A percentile compares a stretch with the other conserved stretches of the same genome.
Evolutionary conservation across 2,797 vertebrate genomes (phyloP).

Genomic region (Telmatherina bonti): DNA sequence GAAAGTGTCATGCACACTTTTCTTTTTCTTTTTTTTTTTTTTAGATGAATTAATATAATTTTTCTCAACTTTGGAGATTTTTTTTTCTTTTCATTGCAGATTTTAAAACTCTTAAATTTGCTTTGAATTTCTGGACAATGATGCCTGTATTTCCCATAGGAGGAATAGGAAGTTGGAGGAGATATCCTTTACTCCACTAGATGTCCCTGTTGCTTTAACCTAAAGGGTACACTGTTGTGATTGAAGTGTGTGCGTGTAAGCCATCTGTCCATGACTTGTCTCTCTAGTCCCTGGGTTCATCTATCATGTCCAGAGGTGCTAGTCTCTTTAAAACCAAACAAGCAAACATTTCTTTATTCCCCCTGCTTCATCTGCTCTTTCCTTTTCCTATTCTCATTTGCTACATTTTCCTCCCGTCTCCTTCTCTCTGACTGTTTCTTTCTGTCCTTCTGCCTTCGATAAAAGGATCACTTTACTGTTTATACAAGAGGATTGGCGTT

Average conservation of each 20-base stretch:
- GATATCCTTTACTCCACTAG: constrained; percentile 63
- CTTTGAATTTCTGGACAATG: constrained; percentile 9
- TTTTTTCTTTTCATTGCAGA: background rate
- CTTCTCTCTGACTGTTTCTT: constrained; percentile 47
- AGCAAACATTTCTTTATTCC: constrained; percentile 79
- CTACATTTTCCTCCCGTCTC: constrained; percentile 37
- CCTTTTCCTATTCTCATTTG: constrained; percentile 38
- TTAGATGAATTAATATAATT: too few species aligned
- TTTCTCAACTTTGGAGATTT: too few species aligned
- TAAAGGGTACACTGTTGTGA: constrained; percentile 28
- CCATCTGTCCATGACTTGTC: constrained; percentile 76
- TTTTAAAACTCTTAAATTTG: background rate
- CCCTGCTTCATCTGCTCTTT: constrained; percentile 54
- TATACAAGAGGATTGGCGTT: constrained; percentile 87
- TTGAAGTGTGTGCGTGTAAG: constrained; percentile 40
- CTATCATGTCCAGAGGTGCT: constrained; percentile 80
- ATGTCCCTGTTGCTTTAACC: constrained; percentile 78
- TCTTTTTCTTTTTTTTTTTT: too few species aligned
- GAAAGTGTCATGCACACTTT: background rate
- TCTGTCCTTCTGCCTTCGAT: constrained; percentile 65
- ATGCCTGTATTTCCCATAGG: background rate
- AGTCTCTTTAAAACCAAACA: constrained; percentile 82
- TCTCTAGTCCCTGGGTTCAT: constrained; percentile 79
- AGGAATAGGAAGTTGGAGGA: background rate
- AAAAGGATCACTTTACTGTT: constrained; percentile 85